Evolutionary conservation across 1,140 invertebrate species (phyloP), one percentile per base, ranked within the genome.

Genomic region (Calliopsis andreniformis): DNA sequence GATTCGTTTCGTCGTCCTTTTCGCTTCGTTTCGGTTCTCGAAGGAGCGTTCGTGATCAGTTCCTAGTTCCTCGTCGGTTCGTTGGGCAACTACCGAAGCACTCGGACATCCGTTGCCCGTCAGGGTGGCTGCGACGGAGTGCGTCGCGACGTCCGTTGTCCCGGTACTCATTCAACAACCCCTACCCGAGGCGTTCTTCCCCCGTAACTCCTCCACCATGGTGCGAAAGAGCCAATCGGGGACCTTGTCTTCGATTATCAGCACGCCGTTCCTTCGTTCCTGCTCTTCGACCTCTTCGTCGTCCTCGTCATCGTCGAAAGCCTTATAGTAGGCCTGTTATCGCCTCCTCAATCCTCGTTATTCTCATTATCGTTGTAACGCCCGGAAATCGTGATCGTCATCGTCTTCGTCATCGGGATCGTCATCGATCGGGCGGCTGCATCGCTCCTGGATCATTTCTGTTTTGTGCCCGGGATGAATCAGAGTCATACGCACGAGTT

Each of bases 161-260:
- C 71, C 78, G 78, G 77, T 87, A 87, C 82, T 89, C 85, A 88
- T 88, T 89, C 87, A 87, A 68, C 87, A 85, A 87, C 87, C 89
- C 89, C 87, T 89, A 89, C 89, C 84, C 69, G 55, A 10, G 14
- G 12, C 47, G 20, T 47, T 51, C n/a, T 39, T 64, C 67, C 70
- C 59, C 69, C 51, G 4, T 76, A 72, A 82, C 68, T 76, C 76
- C 77, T 71, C 82, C 69, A 76, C 79, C 56, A 56, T 49, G 62
- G 58, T 56, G 30, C 23, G 12, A 45, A 43, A 43, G 45, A 68
- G 32, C 81, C 85, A 86, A 85, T 81, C 72, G 66, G 35, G 39
- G 61, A 69, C 45, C 56, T 80, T 55, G 30, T 20, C 7, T 35
- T 68, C 61, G 67, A 32, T 30, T n/a, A 42, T 28, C 20, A 28